Evolutionary conservation across 92 coral and sea anemone genomes (phyloP), one percentile per base, ranked within the genome.

Genomic region (Chrysogorgia sp.): DNA sequence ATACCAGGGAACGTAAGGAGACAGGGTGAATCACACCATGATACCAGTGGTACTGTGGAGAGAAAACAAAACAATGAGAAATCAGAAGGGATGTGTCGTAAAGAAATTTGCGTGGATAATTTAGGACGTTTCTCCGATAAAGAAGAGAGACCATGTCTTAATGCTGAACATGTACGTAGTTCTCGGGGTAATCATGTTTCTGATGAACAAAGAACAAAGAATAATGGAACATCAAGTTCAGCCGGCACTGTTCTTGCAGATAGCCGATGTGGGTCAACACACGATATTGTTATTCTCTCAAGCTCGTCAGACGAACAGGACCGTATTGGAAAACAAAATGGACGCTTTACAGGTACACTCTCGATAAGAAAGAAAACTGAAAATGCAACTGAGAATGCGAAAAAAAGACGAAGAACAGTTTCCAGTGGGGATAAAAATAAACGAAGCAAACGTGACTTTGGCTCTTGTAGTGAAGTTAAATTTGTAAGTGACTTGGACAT

Each of bases 171-270:
- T 43, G 59, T 52, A 3, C 8, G 20, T 23, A 52, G 3, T 23
- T 17, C 59, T 5, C 4, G 6, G 26, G 17, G 59, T 52, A 17
- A 7, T 52, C 59, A 52, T 7, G 5, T 4, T 57, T 15, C 31
- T 57, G 31, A 57, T 29, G 63, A 23, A 23, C 31, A 57, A 2
- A 57, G 3, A 26, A 45, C 5, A 29, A 20, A 26, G 50, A 33
- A 19, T 17, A 40, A 13, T 14, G 57, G 37, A 28, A 34, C 53
- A 4, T 10, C 22, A 45, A 23, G 3, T 15, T 45, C 60, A 33
- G 31, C 3, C 12, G 76, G 40, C 47, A 60, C 10, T 28, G 40
- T 69, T 7, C 76, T 69, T 19, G 21, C 59, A 7, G 76, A 68
- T 47, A 41, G 32, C 26, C 75, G 37, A 15, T 58, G 45, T 53